Percentiles rank a stretch among this genome's conserved stretches.
Conservation (phyloP, 37 sponge, comb jelly and placozoan genomes). For the Halisarca cf. caerulea region DNA sequence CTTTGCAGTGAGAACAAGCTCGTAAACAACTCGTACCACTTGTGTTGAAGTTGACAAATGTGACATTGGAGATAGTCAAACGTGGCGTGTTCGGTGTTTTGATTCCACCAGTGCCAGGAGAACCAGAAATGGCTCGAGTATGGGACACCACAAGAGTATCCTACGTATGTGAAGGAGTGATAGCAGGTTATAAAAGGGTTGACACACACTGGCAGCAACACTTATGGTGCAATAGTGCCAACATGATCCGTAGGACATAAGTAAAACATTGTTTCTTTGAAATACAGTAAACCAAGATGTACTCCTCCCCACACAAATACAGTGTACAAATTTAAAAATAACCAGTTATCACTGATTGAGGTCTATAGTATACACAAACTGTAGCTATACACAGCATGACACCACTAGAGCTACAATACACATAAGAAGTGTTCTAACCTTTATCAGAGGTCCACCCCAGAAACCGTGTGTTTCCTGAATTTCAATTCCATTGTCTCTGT, state of each 20-base stretch:
- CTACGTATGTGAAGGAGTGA: not conserved
- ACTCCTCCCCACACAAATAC: too few relatives aligned
- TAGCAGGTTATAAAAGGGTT: too few relatives aligned
- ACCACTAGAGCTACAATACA: not conserved
- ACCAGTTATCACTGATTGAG: too few relatives aligned
- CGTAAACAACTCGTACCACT: constrained; percentile 45
- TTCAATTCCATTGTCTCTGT: constrained; percentile 82
- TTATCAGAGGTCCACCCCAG: constrained; percentile 74
- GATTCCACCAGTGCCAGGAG: constrained; percentile 72
- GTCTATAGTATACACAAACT: too few relatives aligned
- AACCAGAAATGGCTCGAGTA: constrained; percentile 56
- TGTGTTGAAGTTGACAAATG: constrained; percentile 83
- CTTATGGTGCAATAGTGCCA: too few relatives aligned
- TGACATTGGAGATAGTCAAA: constrained; percentile 82
- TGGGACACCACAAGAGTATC: constrained; percentile 69
- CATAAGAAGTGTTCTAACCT: constrained; percentile 23
- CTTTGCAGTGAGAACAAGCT: constrained; percentile 90
- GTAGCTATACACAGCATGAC: not conserved
- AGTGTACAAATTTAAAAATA: too few relatives aligned
- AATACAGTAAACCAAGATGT: too few relatives aligned
- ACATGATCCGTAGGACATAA: too few relatives aligned
- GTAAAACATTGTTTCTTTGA: too few relatives aligned
- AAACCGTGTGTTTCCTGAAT: constrained; percentile 74
- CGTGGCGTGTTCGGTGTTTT: constrained; percentile 68
- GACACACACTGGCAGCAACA: too few relatives aligned